phyloP scores from a whole-genome alignment of 1,140 invertebrate species.

The Mylabris phalerata region DNA sequence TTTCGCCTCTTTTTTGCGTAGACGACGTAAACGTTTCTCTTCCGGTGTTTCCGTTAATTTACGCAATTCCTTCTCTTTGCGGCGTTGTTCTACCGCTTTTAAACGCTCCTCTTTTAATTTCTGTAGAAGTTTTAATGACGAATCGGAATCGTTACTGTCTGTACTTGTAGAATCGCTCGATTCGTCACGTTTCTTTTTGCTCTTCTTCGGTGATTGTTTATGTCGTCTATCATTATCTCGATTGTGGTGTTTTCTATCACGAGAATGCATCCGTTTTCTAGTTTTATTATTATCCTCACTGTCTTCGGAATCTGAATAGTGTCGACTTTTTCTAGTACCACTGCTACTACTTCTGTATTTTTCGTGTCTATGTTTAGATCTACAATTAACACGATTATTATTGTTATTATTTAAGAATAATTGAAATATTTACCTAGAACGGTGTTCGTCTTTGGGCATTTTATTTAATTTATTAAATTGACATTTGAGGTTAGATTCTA shows the following conservation, averaged over 20 bases:
- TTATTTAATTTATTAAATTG: not conserved
- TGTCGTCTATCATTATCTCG: not conserved
- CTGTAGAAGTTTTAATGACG: conserved; percentile 62
- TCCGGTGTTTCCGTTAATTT: conserved; percentile 93
- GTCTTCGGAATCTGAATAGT: too few species aligned
- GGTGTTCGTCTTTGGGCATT: conserved; percentile 3
- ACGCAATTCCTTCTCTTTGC: conserved; percentile 69
- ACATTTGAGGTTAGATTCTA: not conserved
- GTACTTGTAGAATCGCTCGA: not conserved
- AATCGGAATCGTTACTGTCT: conserved; percentile 45
- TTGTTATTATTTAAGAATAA: too few species aligned
- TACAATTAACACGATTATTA: too few species aligned
- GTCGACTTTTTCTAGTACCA: too few species aligned
- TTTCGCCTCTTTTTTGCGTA: conserved; percentile 88
- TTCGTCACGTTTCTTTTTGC: not conserved
- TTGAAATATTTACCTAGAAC: too few species aligned
- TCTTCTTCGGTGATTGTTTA: not conserved
- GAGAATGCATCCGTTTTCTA: not conserved
- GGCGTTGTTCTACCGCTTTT: conserved; percentile 57
- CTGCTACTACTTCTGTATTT: too few species aligned
- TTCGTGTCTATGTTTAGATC: too few species aligned
- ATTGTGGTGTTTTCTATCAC: conserved; percentile 1
- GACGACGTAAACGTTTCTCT: conserved; percentile 74
- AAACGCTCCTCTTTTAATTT: conserved; percentile 65
- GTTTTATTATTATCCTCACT: not conserved